These are phyloP conservation scores for Xanthorhoe spadicearia DNA, from an alignment of 2,888 invertebrate genomes.

Conservation along the genomic window DNA sequence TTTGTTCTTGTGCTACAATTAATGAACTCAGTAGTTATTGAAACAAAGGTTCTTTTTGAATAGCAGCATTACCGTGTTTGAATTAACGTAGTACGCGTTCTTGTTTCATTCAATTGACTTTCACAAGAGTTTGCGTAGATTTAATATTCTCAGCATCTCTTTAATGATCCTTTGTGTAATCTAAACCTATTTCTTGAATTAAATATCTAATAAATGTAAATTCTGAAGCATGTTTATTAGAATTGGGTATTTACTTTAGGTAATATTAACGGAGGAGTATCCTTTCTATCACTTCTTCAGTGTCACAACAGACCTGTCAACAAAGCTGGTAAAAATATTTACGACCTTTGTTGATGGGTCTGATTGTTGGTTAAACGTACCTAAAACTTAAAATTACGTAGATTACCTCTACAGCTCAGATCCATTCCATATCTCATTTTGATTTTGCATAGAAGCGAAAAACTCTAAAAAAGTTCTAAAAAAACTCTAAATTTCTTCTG, in stretches of 20 bases:
- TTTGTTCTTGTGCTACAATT: constrained; percentile 2
- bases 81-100: constrained; percentile 13
- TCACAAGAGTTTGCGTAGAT: constrained; percentile 16
- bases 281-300: background rate
- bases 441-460: too few relatives aligned
- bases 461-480: too few relatives aligned
- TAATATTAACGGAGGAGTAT: background rate
- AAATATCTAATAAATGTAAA: background rate
- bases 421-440: too few relatives aligned
- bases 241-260: background rate
- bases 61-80: constrained; percentile 7
- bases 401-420: too few relatives aligned
- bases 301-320: background rate
- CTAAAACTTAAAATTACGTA: too few relatives aligned
- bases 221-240: background rate
- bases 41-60: constrained; percentile 31
- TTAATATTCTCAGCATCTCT: background rate
- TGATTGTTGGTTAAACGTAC: too few relatives aligned
- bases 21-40: constrained; percentile 1
- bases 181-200: background rate
- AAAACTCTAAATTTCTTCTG: too few relatives aligned
- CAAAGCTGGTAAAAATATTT: background rate
- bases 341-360: too few relatives aligned
- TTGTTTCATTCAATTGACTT: constrained; percentile 40
- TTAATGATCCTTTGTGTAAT: constrained; percentile 9